A percentile compares a stretch with the other conserved stretches of the same genome.
Conservation (phyloP, 2,888 invertebrate species). For the Thelaira solivaga region DNA sequence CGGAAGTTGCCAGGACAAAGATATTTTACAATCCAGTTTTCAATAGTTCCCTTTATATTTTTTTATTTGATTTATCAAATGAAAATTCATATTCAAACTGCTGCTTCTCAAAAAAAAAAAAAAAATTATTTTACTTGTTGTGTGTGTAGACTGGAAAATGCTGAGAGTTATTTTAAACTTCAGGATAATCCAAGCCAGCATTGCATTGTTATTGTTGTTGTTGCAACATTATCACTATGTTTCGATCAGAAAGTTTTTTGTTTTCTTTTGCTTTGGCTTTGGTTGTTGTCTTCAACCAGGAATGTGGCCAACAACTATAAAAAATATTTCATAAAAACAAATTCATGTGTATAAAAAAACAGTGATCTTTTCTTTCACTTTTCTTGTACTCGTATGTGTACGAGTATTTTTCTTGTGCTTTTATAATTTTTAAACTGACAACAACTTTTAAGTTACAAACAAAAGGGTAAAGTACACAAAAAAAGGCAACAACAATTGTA, state of each 20-base stretch:
- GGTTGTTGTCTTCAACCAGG: constrained; percentile 38
- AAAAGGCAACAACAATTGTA: not conserved
- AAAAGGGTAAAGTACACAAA: constrained; percentile 24
- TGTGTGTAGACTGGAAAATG: constrained; percentile 51
- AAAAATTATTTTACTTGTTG: too few relatives aligned
- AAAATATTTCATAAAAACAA: constrained; percentile 51
- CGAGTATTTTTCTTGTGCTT: constrained; percentile 6
- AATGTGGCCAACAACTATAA: constrained; percentile 60
- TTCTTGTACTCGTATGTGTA: too few relatives aligned
- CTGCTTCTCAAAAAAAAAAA: not conserved
- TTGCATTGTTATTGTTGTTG: constrained; percentile 46
- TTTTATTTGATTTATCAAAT: not conserved
- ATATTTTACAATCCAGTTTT: too few relatives aligned
- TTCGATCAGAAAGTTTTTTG: constrained; percentile 58
- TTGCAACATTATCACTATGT: constrained; percentile 58
- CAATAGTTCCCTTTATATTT: too few relatives aligned
- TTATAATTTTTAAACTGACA: constrained; percentile 48
- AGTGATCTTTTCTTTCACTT: constrained; percentile 57
- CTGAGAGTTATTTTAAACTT: constrained; percentile 58
- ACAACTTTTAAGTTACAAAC: not conserved
- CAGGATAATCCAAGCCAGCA: constrained; percentile 58
- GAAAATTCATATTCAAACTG: not conserved
- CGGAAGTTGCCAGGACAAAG: too few relatives aligned
- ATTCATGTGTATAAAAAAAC: constrained; percentile 47
- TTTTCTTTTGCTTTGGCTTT: constrained; percentile 1